These are phyloP conservation scores for Gobiocypris rarus DNA, from an alignment of 2,113 vertebrate genomes.

Conservation along the genomic window DNA sequence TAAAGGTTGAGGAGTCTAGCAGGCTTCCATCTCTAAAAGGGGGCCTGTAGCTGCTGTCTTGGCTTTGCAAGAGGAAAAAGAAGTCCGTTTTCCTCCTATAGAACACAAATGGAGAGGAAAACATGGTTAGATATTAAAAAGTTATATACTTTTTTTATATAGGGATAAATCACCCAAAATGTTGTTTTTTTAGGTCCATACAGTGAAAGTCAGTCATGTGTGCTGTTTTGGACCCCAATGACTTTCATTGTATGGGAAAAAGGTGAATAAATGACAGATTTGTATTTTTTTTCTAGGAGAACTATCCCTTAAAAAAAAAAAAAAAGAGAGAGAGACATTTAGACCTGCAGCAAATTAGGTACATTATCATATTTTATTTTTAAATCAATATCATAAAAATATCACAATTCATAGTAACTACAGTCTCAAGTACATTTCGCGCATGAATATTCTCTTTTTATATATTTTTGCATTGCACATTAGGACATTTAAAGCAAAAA, in stretches of 20 bases:
- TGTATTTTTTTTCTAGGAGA: too few species aligned
- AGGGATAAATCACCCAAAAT: neutral
- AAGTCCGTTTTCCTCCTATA: conserved; percentile 91
- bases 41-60: conserved; percentile 94
- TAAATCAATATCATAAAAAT: too few species aligned
- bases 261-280: too few species aligned
- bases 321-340: too few species aligned
- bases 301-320: too few species aligned
- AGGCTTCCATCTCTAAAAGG: conserved; percentile 98
- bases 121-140: too few species aligned
- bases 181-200: too few species aligned
- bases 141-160: too few species aligned
- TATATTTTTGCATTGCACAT: neutral
- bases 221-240: neutral
- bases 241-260: too few species aligned
- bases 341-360: too few species aligned
- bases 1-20: conserved; percentile 77
- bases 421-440: neutral
- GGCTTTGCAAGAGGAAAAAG: conserved; percentile 95
- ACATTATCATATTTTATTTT: too few species aligned
- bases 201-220: too few species aligned
- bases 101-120: conserved; percentile 18
- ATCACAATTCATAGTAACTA: neutral
- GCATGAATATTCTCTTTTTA: neutral
- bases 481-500: neutral